phyloP scores from a whole-genome alignment of 2,888 invertebrate genomes.

The Eupeodes luniger region DNA sequence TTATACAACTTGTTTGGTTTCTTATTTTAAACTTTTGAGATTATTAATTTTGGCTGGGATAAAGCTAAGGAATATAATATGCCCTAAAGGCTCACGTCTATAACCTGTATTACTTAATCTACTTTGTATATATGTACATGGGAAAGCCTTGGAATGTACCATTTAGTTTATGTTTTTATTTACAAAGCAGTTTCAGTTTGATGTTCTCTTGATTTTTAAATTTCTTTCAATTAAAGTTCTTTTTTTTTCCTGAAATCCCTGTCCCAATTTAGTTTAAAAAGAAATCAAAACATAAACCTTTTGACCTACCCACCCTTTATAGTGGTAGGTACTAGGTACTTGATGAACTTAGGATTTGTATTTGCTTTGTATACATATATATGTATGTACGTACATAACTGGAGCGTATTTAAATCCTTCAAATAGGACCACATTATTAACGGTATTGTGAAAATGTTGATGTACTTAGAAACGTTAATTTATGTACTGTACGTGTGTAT shows the following conservation, averaged over 20 bases:
- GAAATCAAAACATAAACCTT: neutral
- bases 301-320: neutral
- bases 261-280: neutral
- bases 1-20: no score
- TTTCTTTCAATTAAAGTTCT: neutral
- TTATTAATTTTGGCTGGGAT: no score
- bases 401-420: constrained; percentile 7
- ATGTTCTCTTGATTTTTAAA: neutral
- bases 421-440: neutral
- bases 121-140: no score
- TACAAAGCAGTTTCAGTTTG: neutral
- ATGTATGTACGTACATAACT: neutral
- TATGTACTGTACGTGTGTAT: no score
- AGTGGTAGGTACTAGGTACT: neutral
- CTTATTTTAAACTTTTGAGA: no score
- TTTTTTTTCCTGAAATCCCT: neutral
- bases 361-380: neutral
- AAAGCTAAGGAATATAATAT: no score
- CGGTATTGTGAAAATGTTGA: neutral
- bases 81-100: no score
- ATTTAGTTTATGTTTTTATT: neutral
- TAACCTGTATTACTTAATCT: no score
- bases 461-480: neutral
- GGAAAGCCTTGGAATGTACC: neutral
- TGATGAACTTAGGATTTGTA: neutral